A percentile compares a stretch with the other conserved stretches of the same genome.
phyloP scores from a whole-genome alignment of 2,888 invertebrate species.

The Operophtera brumata region DNA sequence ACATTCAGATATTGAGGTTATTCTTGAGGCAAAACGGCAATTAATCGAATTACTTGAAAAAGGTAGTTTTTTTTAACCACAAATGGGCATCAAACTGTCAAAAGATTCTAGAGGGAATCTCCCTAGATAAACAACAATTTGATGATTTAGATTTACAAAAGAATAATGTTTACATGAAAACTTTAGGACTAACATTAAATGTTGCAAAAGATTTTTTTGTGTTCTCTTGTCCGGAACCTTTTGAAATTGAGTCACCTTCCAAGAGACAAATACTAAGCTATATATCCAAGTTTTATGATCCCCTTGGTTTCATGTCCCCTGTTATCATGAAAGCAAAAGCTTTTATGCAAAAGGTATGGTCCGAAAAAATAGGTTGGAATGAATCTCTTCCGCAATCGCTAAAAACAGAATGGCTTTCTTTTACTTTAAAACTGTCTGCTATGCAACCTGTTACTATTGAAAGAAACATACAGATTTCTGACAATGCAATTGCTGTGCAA shows the following conservation, averaged over 20 bases:
- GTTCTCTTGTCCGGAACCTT: neutral
- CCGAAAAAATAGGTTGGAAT: constrained; percentile 18
- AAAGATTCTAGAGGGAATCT: constrained; percentile 1
- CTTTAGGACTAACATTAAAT: constrained; percentile 14
- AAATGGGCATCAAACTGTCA: constrained; percentile 21
- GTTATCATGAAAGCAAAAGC: constrained; percentile 21
- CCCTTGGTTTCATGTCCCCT: constrained; percentile 4
- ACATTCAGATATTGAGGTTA: neutral
- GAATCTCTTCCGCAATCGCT: constrained; percentile 15
- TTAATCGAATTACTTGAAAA: neutral
- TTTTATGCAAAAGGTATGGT: constrained; percentile 22
- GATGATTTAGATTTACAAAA: constrained; percentile 16
- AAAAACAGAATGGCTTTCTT: constrained; percentile 16
- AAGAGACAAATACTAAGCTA: neutral
- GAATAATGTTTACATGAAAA: constrained; percentile 16
- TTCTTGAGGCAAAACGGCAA: neutral
- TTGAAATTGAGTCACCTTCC: neutral
- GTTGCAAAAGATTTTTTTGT: constrained; percentile 3
- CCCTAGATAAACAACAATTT: constrained; percentile 8
- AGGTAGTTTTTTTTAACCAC: constrained; percentile 21
- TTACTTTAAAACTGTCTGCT: constrained; percentile 6
- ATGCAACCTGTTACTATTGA: neutral
- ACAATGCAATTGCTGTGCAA: constrained; percentile 4
- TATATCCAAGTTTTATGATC: neutral
- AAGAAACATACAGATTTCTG: neutral